Percentiles rank a stretch among this genome's conserved stretches.
phyloP scores from a whole-genome alignment of 2,797 vertebrate genomes.

The Brachyalestes nurse region DNA sequence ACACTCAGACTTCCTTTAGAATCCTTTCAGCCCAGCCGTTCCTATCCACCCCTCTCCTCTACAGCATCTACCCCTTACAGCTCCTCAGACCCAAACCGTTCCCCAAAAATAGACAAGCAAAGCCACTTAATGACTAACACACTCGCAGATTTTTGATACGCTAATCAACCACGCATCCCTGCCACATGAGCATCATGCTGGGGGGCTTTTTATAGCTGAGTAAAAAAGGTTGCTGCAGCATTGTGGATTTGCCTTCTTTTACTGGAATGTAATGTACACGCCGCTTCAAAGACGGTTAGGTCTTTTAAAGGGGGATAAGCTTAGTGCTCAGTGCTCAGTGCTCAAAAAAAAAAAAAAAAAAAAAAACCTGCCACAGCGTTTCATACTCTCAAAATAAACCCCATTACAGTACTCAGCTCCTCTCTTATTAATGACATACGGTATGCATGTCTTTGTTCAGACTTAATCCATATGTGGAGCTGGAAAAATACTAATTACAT shows the following conservation, averaged over 20 bases:
- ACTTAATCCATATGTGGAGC: slow-evolving; percentile 7
- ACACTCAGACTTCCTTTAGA: slow-evolving; percentile 31
- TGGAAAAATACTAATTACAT: neutral
- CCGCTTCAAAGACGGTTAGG: slow-evolving; percentile 47
- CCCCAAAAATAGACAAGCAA: slow-evolving; percentile 57
- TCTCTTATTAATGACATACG: slow-evolving; percentile 9
- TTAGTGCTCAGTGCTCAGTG: slow-evolving; percentile 14
- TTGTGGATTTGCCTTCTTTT: slow-evolving; percentile 52
- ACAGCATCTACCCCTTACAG: slow-evolving; percentile 17
- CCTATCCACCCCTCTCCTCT: slow-evolving; percentile 21
- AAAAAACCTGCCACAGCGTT: slow-evolving; percentile 17
- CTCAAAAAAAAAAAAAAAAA: no score
- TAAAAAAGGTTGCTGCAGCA: slow-evolving; percentile 43
- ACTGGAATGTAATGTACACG: slow-evolving; percentile 33
- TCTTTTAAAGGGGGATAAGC: slow-evolving; percentile 40
- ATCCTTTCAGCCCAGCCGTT: slow-evolving; percentile 15
- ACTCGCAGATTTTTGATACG: slow-evolving; percentile 44
- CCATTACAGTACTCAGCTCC: slow-evolving; percentile 9
- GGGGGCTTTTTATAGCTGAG: slow-evolving; percentile 43
- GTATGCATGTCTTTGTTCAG: slow-evolving; percentile 4
- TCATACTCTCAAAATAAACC: slow-evolving; percentile 16
- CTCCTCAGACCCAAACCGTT: neutral
- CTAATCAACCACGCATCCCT: slow-evolving; percentile 50
- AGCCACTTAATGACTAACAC: slow-evolving; percentile 60
- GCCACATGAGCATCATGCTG: slow-evolving; percentile 46